A percentile compares a stretch with the other conserved stretches of the same genome.
These are phyloP conservation scores for Wasmannia auropunctata DNA, from an alignment of 1,140 invertebrate species.

Conservation along the genomic window DNA sequence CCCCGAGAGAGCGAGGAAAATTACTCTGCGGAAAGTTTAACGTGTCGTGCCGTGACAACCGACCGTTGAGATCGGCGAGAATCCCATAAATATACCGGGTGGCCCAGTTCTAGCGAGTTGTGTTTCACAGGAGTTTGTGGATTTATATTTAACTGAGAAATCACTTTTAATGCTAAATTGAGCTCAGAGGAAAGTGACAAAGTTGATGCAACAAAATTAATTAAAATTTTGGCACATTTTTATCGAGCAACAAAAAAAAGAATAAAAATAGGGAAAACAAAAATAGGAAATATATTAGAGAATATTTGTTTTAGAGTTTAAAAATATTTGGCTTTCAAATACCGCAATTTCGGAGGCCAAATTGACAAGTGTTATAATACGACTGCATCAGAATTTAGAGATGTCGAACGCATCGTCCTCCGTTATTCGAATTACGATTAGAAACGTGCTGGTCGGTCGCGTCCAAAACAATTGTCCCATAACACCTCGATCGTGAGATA, in stretches of 20 bases:
- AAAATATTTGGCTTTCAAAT: background rate
- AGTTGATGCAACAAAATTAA: background rate
- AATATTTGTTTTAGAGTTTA: background rate
- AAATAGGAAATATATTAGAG: background rate
- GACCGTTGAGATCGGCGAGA: conserved; percentile 16
- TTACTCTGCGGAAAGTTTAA: conserved; percentile 56
- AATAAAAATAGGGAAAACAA: background rate
- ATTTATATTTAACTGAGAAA: background rate
- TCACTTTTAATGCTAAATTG: background rate
- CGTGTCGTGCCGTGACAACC: conserved; percentile 45
- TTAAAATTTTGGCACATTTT: background rate
- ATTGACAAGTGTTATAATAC: conserved; percentile 9
- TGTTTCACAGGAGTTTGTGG: background rate
- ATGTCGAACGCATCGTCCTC: conserved; percentile 38
- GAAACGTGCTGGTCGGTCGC: conserved; percentile 47
- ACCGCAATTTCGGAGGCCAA: background rate
- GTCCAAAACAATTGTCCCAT: conserved; percentile 49
- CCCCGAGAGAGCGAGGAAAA: conserved; percentile 44
- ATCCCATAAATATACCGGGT: conserved; percentile 17
- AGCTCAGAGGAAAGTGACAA: background rate
- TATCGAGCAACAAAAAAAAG: background rate
- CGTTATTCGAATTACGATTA: conserved; percentile 58
- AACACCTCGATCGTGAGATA: conserved; percentile 47
- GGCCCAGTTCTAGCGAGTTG: background rate
- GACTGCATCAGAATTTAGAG: conserved; percentile 27